Percentiles rank a stretch among this genome's conserved stretches.
Evolutionary conservation across 2,888 invertebrate genomes (phyloP).

Genomic region (Anticlea derivata): DNA sequence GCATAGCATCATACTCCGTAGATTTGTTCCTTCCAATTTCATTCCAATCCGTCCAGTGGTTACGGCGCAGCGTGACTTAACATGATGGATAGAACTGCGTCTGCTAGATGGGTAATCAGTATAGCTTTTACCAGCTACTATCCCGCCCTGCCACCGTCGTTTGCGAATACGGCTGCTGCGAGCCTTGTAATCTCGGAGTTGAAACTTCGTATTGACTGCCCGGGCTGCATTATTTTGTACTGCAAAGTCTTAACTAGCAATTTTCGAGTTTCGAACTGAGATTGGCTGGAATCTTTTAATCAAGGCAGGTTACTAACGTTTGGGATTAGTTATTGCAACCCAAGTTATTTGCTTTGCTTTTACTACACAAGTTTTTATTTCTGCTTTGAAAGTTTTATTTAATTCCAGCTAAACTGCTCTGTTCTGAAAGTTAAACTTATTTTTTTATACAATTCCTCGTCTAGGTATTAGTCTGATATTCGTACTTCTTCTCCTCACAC

Average conservation of each 20-base stretch:
- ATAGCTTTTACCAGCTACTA: too few relatives aligned
- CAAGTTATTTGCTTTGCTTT: constrained; percentile 19
- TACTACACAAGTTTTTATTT: constrained; percentile 17
- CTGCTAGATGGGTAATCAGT: too few relatives aligned
- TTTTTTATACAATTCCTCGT: not conserved
- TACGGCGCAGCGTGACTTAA: too few relatives aligned
- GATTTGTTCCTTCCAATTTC: too few relatives aligned
- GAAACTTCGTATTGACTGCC: constrained; percentile 69
- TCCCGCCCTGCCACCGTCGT: too few relatives aligned
- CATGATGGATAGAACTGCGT: too few relatives aligned
- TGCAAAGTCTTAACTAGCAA: constrained; percentile 39
- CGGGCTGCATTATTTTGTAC: constrained; percentile 66
- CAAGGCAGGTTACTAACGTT: constrained; percentile 21
- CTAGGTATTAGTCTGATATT: too few relatives aligned
- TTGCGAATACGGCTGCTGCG: constrained; percentile 34
- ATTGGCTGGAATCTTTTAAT: constrained; percentile 38
- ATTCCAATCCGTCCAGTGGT: too few relatives aligned
- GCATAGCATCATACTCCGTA: too few relatives aligned
- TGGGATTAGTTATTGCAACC: constrained; percentile 19
- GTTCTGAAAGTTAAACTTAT: not conserved
- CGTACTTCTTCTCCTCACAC: too few relatives aligned
- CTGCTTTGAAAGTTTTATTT: constrained; percentile 4
- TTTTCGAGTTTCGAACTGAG: constrained; percentile 33
- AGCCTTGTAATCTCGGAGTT: constrained; percentile 67
- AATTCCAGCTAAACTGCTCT: not conserved